Percentiles rank a stretch among this genome's conserved stretches.
These are phyloP conservation scores for Brachypteracias leptosomus DNA, from an alignment of 2,113 vertebrate species.

Conservation along the genomic window DNA sequence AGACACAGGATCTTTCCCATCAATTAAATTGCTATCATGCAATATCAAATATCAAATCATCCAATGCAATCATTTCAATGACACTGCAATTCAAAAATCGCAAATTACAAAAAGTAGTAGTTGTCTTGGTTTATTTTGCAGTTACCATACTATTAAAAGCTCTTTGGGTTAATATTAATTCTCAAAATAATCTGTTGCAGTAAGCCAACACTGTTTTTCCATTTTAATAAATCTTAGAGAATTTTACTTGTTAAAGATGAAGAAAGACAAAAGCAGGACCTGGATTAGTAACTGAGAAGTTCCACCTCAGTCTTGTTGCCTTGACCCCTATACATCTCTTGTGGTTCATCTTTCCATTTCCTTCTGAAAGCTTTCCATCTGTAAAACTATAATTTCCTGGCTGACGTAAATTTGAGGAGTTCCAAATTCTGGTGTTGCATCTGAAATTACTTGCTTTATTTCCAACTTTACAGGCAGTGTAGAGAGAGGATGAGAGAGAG, in stretches of 20 bases:
- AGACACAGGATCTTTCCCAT: not conserved
- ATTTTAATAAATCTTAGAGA: not conserved
- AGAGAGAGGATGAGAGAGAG: not conserved
- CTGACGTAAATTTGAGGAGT: slow-evolving; percentile 52
- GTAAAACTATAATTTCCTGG: slow-evolving; percentile 62
- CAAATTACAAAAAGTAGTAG: not conserved
- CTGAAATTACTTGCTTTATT: slow-evolving; percentile 48
- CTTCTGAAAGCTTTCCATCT: slow-evolving; percentile 57
- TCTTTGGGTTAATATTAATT: not conserved
- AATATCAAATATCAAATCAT: not conserved
- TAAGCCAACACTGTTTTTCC: not conserved
- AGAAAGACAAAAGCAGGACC: not conserved
- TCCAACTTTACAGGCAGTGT: not conserved
- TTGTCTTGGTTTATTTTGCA: not conserved
- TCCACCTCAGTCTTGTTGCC: slow-evolving; percentile 3
- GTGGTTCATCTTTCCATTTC: slow-evolving; percentile 61
- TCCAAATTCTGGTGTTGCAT: slow-evolving; percentile 43
- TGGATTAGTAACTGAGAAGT: slow-evolving; percentile 3
- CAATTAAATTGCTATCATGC: not conserved
- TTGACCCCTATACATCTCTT: slow-evolving; percentile 42
- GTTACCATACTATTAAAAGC: not conserved
- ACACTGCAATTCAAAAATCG: not conserved
- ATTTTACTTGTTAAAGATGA: not conserved
- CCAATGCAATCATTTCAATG: not conserved
- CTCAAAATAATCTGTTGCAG: not conserved